A percentile compares a stretch with the other conserved stretches of the same genome.
These are phyloP conservation scores for Odontocerum albicorne DNA, from an alignment of 2,888 invertebrate species.

Conservation along the genomic window DNA sequence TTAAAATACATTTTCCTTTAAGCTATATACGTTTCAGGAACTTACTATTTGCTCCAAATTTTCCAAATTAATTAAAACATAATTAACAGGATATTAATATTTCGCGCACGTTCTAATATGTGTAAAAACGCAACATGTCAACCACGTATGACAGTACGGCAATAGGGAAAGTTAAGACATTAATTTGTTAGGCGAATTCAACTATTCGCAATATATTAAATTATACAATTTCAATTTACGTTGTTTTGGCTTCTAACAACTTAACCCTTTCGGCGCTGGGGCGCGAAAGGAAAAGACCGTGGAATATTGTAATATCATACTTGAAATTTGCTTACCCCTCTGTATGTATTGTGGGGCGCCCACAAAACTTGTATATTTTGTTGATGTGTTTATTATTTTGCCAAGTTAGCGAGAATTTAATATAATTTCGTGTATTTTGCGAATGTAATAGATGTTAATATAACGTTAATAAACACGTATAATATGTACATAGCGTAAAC, in stretches of 20 bases:
- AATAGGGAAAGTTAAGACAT: slow-evolving; percentile 5
- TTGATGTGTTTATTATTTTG: slow-evolving; percentile 13
- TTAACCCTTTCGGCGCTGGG: slow-evolving; percentile 4
- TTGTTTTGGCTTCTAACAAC: slow-evolving; percentile 4
- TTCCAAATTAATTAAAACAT: too few species aligned
- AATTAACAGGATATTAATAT: too few species aligned
- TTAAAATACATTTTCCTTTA: too few species aligned
- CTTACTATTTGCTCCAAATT: too few species aligned
- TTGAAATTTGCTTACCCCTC: background rate
- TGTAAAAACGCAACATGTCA: slow-evolving; percentile 8
- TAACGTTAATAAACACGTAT: background rate
- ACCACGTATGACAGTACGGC: background rate
- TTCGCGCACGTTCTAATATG: too few species aligned
- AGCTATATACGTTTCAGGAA: too few species aligned
- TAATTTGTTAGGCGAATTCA: slow-evolving; percentile 16
- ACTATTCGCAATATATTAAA: slow-evolving; percentile 23
- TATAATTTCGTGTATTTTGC: slow-evolving; percentile 2
- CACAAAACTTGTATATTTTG: slow-evolving; percentile 8
- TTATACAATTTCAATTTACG: slow-evolving; percentile 19
- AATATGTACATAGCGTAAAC: too few species aligned
- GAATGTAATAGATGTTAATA: background rate
- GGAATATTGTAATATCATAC: slow-evolving; percentile 4
- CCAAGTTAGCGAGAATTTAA: slow-evolving; percentile 4
- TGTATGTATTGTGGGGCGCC: background rate
- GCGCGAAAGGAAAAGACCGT: background rate